Conservation (phyloP, 1,140 invertebrate species). For the Vanessa atalanta region DNA sequence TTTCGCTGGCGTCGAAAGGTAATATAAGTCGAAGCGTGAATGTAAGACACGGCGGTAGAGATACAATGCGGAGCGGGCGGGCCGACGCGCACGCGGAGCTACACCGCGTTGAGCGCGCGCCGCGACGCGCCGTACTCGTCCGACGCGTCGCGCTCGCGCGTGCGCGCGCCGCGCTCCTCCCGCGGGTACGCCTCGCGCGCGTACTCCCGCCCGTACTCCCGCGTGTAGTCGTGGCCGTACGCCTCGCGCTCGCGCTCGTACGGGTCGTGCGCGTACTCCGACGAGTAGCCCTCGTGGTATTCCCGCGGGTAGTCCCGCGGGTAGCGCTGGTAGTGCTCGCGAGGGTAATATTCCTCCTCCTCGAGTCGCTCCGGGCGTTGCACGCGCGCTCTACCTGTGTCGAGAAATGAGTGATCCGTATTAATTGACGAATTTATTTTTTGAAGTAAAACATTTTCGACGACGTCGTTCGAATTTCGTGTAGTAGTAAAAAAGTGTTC, state of each 20-base stretch:
- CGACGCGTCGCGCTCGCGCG: constrained; percentile 62
- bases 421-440: not conserved
- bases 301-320: constrained; percentile 68
- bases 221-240: constrained; percentile 66
- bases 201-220: constrained; percentile 61
- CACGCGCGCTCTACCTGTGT: constrained; percentile 64
- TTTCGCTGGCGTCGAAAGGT: constrained; percentile 38
- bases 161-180: constrained; percentile 50
- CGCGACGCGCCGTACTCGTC: constrained; percentile 75
- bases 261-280: constrained; percentile 54
- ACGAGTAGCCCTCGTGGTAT: constrained; percentile 57
- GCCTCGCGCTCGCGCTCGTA: constrained; percentile 59
- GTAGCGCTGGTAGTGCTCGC: constrained; percentile 69
- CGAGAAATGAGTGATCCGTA: not conserved
- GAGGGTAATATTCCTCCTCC: constrained; percentile 78
- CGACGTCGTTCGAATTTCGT: not conserved
- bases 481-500: not conserved
- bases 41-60: constrained; percentile 22
- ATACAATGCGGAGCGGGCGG: constrained; percentile 32
- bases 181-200: constrained; percentile 52
- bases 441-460: not conserved
- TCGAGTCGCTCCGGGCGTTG: constrained; percentile 69
- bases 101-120: constrained; percentile 76
- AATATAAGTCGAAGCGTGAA: constrained; percentile 21
- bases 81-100: constrained; percentile 34